Evolutionary conservation across 64 coral and sea anemone species (phyloP).

Genomic region (Montipora efflorescens): DNA sequence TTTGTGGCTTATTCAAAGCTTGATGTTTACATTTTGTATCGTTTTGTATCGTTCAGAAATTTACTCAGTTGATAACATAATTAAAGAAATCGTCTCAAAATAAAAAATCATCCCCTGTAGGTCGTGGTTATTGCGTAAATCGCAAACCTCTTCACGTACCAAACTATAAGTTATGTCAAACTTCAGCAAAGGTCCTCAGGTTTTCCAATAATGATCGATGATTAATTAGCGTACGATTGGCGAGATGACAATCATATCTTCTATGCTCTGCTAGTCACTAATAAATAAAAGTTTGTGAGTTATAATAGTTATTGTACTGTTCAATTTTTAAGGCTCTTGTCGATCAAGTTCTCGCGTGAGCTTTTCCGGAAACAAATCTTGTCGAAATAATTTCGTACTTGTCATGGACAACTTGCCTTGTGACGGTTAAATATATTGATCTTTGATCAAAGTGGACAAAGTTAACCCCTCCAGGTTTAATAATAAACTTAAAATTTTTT

Average conservation of each 20-base stretch:
- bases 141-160: not conserved
- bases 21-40: slow-evolving; percentile 24
- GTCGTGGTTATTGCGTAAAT: not conserved
- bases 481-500: not conserved
- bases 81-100: not conserved
- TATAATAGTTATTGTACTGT: not conserved
- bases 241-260: not conserved
- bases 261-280: not conserved
- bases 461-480: not conserved
- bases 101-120: not conserved
- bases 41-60: not conserved
- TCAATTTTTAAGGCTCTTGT: slow-evolving; percentile 16
- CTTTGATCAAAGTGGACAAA: not conserved
- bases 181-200: not conserved
- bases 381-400: slow-evolving; percentile 27
- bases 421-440: slow-evolving; percentile 23
- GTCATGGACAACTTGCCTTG: slow-evolving; percentile 8
- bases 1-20: not conserved
- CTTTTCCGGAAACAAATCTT: slow-evolving; percentile 42
- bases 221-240: not conserved
- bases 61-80: not conserved
- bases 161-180: not conserved
- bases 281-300: not conserved
- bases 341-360: not conserved
- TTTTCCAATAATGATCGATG: not conserved